phyloP scores from a whole-genome alignment of 2,113 vertebrate genomes.

The Peromyscus polionotus region DNA sequence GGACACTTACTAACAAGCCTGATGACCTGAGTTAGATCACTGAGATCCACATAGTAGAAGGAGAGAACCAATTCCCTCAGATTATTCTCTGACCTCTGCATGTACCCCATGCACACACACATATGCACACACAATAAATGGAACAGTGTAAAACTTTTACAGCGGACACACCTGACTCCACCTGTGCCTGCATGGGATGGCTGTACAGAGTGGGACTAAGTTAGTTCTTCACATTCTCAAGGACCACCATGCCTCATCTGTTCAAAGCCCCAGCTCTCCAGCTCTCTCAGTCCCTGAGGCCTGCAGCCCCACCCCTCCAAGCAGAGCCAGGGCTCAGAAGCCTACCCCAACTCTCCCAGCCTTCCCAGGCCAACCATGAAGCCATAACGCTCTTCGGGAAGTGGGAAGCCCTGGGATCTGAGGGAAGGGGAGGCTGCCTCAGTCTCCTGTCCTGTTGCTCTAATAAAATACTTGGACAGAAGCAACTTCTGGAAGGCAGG shows the following conservation, averaged over 20 bases:
- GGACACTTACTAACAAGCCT: neutral
- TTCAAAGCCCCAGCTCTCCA: neutral
- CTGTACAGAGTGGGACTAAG: neutral
- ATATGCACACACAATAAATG: neutral
- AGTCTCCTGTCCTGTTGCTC: neutral
- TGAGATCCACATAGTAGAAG: neutral
- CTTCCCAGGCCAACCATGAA: neutral
- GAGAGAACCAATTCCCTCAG: neutral
- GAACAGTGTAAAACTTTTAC: neutral
- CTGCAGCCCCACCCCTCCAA: neutral
- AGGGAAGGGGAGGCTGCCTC: neutral
- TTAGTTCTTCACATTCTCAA: neutral
- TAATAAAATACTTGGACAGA: neutral
- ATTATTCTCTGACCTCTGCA: neutral
- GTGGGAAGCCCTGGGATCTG: neutral
- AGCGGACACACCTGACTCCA: neutral
- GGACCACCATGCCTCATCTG: neutral
- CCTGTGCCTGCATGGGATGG: neutral
- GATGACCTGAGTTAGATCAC: neutral
- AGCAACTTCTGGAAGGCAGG: neutral
- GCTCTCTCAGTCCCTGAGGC: neutral
- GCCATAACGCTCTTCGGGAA: neutral
- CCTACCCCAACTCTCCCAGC: neutral
- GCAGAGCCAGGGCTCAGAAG: neutral
- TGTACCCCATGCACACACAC: neutral